Conservation (phyloP, 2,797 vertebrate species). For the Arctocebus calabarensis region DNA sequence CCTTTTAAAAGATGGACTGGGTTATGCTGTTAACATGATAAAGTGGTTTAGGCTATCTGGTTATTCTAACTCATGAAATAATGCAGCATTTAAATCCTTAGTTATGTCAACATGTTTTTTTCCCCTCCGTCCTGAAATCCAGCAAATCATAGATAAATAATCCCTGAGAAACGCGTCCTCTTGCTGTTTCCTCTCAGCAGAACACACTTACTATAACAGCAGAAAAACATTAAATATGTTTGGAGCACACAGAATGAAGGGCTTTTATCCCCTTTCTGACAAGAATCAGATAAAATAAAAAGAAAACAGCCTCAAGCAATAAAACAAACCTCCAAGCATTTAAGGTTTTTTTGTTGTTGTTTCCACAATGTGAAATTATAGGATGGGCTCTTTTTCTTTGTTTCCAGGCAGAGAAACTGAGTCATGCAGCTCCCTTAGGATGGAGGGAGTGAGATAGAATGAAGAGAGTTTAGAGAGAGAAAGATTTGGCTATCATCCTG, state of each 20-base stretch:
- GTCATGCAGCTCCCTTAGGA: neutral
- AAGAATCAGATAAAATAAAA: conserved; percentile 5
- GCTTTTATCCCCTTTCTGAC: neutral
- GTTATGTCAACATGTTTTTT: neutral
- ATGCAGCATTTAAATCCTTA: neutral
- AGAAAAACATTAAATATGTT: conserved; percentile 5
- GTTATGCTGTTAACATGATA: neutral
- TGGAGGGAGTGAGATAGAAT: neutral
- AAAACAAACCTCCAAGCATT: neutral
- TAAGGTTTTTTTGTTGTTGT: neutral
- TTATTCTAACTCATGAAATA: neutral
- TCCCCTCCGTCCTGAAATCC: neutral
- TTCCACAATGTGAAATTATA: neutral
- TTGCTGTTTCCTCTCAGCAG: neutral
- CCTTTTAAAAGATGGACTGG: neutral
- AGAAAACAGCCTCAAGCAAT: neutral
- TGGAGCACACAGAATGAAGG: neutral
- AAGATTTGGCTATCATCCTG: neutral
- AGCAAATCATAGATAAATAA: neutral
- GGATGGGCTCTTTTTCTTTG: neutral
- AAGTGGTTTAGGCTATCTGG: neutral
- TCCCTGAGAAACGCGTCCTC: neutral
- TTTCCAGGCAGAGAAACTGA: neutral
- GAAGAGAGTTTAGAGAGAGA: neutral
- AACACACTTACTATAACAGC: neutral